Evolutionary conservation across 2,113 vertebrate genomes (phyloP), one percentile per base, ranked within the genome.

Genomic region (Cricetomys ansorgei): DNA sequence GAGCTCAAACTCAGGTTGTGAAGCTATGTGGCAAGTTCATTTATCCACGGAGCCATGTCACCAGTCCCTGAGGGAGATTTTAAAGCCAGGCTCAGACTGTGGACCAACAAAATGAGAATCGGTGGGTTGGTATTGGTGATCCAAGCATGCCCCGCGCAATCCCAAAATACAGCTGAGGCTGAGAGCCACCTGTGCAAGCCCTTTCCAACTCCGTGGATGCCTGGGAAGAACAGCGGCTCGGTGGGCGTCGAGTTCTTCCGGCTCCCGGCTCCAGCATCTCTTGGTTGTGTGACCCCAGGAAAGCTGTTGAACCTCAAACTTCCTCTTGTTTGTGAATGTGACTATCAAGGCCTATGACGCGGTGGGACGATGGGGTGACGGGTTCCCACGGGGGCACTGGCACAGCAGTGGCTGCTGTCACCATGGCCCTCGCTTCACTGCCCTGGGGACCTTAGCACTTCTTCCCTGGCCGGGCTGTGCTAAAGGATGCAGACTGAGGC

Each of bases 131-230:
- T 64, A 75, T 16, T 50, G 1, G 37, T 64, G 64, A 31, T 76
- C 65, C 13, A 23, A 45, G 94, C 10, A 53, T 23, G 76, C 50
- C 31, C 23, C n/a, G 19, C 79, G 83, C 34, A 91, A 86, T 55
- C 76, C 72, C 88, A 69, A 94, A 96, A 64, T 21, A 29, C 29
- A 96, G 83, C 29, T 31, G 34, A 45, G 79, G 70, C 53, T 64
- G 27, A 89, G 91, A 79, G 69, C 57, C 31, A 45, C 27, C 11
- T 43, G 4, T 12, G 25, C 27, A 9, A 45, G 4, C 43, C 55
- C 48, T 34, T 81, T 88, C 34, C 87, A n/a, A 67, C n/a, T 55
- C 53, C 16, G 3, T 62, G 89, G 83, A 50, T 0, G 31, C 64
- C 11, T 67, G 45, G 50, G 55, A 94, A 77, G 55, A 70, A 64